phyloP scores from a whole-genome alignment of 2,113 vertebrate genomes.

The Dromiciops gliroides region DNA sequence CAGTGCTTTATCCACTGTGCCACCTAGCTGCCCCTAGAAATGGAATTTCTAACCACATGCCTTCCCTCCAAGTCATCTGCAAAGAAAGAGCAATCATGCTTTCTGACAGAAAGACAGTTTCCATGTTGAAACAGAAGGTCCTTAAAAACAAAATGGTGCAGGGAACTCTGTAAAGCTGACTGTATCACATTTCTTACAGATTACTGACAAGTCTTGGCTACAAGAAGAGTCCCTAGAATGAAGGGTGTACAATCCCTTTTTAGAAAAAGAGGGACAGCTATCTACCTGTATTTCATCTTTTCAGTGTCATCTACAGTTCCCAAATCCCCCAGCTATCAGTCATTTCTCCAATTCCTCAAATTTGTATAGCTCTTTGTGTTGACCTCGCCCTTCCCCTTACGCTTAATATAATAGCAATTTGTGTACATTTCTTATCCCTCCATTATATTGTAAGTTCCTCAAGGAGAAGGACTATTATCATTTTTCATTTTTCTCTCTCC shows the following conservation, averaged over 20 bases:
- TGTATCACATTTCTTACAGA: neutral
- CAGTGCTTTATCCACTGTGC: no score
- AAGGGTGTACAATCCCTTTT: neutral
- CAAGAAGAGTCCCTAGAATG: neutral
- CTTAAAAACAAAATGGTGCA: neutral
- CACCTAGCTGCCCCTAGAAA: no score
- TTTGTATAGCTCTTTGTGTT: neutral
- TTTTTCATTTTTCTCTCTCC: neutral
- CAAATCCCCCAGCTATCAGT: neutral
- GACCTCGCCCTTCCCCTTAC: neutral
- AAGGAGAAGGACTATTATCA: neutral
- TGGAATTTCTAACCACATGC: neutral
- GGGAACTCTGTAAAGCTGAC: neutral
- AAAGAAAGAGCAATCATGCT: neutral
- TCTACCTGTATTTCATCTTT: neutral
- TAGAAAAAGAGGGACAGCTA: neutral
- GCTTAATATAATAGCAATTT: neutral
- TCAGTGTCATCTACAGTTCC: neutral
- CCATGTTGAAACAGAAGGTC: neutral
- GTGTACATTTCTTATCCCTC: neutral
- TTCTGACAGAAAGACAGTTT: neutral
- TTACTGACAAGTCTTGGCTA: neutral
- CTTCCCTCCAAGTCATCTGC: neutral
- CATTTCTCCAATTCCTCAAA: neutral
- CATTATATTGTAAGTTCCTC: neutral